Evolutionary conservation across 2,888 invertebrate genomes (phyloP).

Genomic region (Mechanitis mazaeus): DNA sequence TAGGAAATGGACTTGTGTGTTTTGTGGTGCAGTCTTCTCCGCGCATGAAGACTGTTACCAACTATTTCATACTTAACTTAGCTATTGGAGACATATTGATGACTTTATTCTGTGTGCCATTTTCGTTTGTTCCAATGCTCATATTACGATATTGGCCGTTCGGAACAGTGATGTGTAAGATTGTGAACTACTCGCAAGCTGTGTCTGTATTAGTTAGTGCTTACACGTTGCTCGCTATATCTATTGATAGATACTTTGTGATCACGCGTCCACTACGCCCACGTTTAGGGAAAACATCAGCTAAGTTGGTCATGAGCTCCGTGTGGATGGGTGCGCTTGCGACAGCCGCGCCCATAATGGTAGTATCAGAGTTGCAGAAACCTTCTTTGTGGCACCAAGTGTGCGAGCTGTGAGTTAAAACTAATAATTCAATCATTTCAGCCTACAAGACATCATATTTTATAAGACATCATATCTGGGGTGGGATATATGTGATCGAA

Average conservation of each 20-base stretch:
- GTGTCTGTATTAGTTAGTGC: constrained; percentile 90
- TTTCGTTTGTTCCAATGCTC: constrained; percentile 88
- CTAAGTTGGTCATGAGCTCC: constrained; percentile 80
- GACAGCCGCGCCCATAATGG: constrained; percentile 87
- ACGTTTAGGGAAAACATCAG: constrained; percentile 82
- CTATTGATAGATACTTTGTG: constrained; percentile 92
- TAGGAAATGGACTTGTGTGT: constrained; percentile 89
- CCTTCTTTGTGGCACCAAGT: constrained; percentile 73
- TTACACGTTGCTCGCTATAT: constrained; percentile 93
- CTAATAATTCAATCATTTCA: not conserved
- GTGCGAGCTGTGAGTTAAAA: constrained; percentile 75
- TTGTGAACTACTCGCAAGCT: constrained; percentile 83
- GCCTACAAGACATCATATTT: no score
- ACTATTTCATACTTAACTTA: constrained; percentile 90
- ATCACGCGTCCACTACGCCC: constrained; percentile 93
- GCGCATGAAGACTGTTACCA: constrained; percentile 91
- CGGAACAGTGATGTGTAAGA: constrained; percentile 42
- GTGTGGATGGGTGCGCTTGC: constrained; percentile 87
- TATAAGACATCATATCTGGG: no score
- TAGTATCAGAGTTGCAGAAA: constrained; percentile 80
- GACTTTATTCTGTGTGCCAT: constrained; percentile 93
- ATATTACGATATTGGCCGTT: constrained; percentile 91
- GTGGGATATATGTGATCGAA: no score
- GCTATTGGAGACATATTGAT: constrained; percentile 80
- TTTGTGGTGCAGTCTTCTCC: constrained; percentile 89